phyloP scores from a whole-genome alignment of 2,888 invertebrate species.

The Lasioglossum marginatum region DNA sequence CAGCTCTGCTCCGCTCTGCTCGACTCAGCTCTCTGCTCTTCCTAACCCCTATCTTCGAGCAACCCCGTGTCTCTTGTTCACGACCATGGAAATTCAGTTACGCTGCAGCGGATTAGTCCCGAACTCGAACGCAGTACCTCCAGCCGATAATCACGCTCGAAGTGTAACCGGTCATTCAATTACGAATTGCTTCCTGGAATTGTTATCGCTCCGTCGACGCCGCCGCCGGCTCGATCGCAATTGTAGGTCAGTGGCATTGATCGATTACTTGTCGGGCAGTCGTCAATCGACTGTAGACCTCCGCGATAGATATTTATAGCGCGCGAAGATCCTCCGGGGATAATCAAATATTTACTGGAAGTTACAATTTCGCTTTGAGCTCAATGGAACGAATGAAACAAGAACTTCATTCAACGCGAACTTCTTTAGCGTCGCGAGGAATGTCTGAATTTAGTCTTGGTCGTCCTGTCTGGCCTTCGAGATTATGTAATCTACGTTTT shows the following conservation, averaged over 20 bases:
- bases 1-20: not conserved
- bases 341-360: not conserved
- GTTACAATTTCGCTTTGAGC: not conserved
- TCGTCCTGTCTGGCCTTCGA: not conserved
- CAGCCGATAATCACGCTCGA: not conserved
- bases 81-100: slow-evolving; percentile 12
- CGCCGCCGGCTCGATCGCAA: not conserved
- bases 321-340: not conserved
- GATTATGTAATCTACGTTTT: not conserved
- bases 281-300: slow-evolving; percentile 1
- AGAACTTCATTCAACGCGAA: not conserved
- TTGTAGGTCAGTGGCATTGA: slow-evolving; percentile 8
- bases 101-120: not conserved
- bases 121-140: not conserved
- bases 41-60: slow-evolving; percentile 3
- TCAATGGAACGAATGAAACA: not conserved
- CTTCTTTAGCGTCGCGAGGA: not conserved
- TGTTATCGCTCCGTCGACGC: not conserved
- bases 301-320: not conserved
- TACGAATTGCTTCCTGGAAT: not conserved
- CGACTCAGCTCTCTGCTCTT: not conserved
- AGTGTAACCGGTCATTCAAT: not conserved
- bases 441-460: not conserved
- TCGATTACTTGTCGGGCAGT: not conserved
- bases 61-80: not conserved